These are phyloP conservation scores for Heliothis subflexa DNA, from an alignment of 1,140 invertebrate species.

Conservation along the genomic window DNA sequence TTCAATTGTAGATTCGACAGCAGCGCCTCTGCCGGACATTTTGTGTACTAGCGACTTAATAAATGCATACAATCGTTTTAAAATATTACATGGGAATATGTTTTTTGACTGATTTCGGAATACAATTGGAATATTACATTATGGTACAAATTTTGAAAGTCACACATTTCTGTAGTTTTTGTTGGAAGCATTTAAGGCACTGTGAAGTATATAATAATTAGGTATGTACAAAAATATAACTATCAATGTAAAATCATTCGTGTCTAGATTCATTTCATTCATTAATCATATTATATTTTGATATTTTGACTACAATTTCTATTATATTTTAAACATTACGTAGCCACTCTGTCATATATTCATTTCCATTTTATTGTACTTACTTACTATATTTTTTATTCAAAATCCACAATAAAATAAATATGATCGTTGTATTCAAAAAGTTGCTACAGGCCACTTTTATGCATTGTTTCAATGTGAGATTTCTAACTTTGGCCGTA, in stretches of 20 bases:
- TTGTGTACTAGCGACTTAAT: not conserved
- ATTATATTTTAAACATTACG: not conserved
- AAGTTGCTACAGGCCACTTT: constrained; percentile 20
- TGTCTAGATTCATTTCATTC: constrained; percentile 16
- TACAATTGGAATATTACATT: too few species aligned
- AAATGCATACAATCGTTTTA: too few species aligned
- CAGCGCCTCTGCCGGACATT: constrained; percentile 1
- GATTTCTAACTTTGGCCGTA: not conserved
- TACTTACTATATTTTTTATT: constrained; percentile 24
- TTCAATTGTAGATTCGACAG: not conserved
- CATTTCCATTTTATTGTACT: constrained; percentile 36
- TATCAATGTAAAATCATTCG: constrained; percentile 6
- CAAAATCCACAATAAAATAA: constrained; percentile 40
- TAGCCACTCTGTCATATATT: constrained; percentile 6
- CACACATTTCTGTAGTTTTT: too few species aligned
- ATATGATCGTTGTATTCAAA: constrained; percentile 28
- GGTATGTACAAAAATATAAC: constrained; percentile 34
- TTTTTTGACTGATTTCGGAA: too few species aligned
- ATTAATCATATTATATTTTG: not conserved
- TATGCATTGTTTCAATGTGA: constrained; percentile 29
- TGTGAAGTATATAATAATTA: not conserved
- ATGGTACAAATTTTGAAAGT: too few species aligned
- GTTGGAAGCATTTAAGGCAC: constrained; percentile 25
- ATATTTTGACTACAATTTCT: not conserved
- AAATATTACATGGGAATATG: too few species aligned